A percentile compares a stretch with the other conserved stretches of the same genome.
Conservation (phyloP, 92 coral and sea anemone genomes). For the Porites divaricata region DNA sequence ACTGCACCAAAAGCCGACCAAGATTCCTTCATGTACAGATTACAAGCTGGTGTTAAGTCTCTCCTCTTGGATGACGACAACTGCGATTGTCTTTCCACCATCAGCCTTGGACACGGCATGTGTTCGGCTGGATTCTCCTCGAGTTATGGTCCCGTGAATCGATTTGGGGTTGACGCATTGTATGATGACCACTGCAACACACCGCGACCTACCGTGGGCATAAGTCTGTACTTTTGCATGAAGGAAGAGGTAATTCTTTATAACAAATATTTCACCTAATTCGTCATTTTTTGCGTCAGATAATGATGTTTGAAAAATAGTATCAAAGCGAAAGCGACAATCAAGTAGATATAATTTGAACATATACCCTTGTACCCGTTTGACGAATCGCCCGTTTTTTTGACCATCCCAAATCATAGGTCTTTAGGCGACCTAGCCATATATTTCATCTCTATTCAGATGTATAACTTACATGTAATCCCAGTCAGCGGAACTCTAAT, state of each 20-base stretch:
- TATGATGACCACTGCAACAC: constrained; percentile 70
- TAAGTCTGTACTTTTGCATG: constrained; percentile 60
- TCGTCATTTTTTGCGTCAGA: not conserved
- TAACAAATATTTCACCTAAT: too few relatives aligned
- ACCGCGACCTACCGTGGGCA: constrained; percentile 62
- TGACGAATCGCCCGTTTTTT: too few relatives aligned
- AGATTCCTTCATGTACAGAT: constrained; percentile 83
- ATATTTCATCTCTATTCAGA: too few relatives aligned
- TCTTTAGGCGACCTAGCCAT: too few relatives aligned
- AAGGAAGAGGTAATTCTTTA: not conserved
- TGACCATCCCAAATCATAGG: too few relatives aligned
- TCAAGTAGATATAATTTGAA: too few relatives aligned
- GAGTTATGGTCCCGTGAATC: constrained; percentile 53
- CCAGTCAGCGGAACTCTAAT: too few relatives aligned
- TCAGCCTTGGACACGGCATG: constrained; percentile 58
- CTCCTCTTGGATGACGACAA: constrained; percentile 79
- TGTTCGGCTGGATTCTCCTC: constrained; percentile 52
- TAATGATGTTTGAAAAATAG: not conserved
- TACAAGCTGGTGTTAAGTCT: constrained; percentile 71
- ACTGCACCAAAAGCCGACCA: constrained; percentile 62
- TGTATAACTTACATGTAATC: too few relatives aligned
- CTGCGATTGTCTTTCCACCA: constrained; percentile 74
- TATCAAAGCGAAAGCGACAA: too few relatives aligned
- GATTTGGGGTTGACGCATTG: constrained; percentile 71
- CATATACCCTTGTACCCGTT: too few relatives aligned